Percentiles rank a stretch among this genome's conserved stretches.
Conservation (phyloP, 1,140 invertebrate species). For the Protaetia brevitarsis region DNA sequence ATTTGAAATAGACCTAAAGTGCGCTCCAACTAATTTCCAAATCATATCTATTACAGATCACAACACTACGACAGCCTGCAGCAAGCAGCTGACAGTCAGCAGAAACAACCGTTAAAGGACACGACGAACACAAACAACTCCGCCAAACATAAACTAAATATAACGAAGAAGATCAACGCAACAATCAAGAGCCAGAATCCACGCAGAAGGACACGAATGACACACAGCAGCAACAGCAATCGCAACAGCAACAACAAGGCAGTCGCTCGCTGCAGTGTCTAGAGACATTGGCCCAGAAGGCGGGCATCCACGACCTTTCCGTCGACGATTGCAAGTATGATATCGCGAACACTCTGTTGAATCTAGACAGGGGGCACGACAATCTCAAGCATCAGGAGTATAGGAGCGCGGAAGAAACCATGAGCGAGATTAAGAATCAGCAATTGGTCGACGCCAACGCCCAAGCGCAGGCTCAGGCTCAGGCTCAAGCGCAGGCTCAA, state of each 20-base stretch:
- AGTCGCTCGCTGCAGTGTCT: constrained; percentile 60
- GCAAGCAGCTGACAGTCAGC: constrained; percentile 43
- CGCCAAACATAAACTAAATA: constrained; percentile 38
- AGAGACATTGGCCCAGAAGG: constrained; percentile 64
- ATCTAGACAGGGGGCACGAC: constrained; percentile 52
- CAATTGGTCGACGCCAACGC: constrained; percentile 40
- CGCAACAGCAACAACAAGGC: constrained; percentile 34
- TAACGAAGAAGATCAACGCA: constrained; percentile 37
- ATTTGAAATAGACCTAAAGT: too few species aligned
- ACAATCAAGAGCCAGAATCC: constrained; percentile 41
- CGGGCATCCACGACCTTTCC: constrained; percentile 54
- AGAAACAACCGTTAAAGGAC: constrained; percentile 48
- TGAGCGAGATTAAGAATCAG: constrained; percentile 40
- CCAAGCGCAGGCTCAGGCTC: constrained; percentile 43
- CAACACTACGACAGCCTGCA: constrained; percentile 50
- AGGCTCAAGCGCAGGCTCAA: constrained; percentile 45
- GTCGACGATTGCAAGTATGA: constrained; percentile 65
- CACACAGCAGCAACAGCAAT: background rate
- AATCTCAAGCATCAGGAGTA: constrained; percentile 29
- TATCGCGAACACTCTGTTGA: constrained; percentile 57
- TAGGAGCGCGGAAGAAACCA: constrained; percentile 28
- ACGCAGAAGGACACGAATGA: constrained; percentile 34
- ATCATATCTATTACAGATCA: constrained; percentile 43
- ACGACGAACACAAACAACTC: constrained; percentile 39
- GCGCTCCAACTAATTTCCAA: background rate